These are phyloP conservation scores for Atherix ibis DNA, from an alignment of 2,888 invertebrate species.

Conservation along the genomic window DNA sequence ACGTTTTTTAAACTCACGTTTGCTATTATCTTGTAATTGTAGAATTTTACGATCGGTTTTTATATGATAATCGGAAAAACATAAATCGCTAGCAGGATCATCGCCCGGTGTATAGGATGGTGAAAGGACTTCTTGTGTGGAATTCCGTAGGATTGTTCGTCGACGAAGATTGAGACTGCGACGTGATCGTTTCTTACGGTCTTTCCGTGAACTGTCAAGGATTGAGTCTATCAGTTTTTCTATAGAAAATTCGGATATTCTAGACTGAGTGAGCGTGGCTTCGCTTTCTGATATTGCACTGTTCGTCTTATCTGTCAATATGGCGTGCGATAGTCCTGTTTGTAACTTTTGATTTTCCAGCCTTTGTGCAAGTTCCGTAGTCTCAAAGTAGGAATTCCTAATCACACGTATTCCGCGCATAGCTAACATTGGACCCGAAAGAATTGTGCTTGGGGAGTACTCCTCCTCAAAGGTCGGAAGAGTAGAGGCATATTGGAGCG, in stretches of 20 bases:
- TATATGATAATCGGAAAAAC: constrained; percentile 15
- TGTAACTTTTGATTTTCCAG: too few species aligned
- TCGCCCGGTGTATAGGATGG: constrained; percentile 29
- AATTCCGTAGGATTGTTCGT: constrained; percentile 21
- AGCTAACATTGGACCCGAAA: constrained; percentile 24
- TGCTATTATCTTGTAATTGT: too few species aligned
- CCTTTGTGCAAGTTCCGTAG: constrained; percentile 22
- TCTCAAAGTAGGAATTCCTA: constrained; percentile 25
- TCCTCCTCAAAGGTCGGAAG: constrained; percentile 28
- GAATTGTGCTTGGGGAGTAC: constrained; percentile 26
- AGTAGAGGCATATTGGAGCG: constrained; percentile 27
- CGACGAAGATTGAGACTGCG: constrained; percentile 25
- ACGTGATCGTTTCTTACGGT: constrained; percentile 17
- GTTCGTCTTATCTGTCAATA: not conserved
- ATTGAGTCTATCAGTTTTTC: constrained; percentile 31
- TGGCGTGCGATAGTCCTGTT: not conserved
- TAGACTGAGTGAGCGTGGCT: constrained; percentile 20
- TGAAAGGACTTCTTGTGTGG: constrained; percentile 18
- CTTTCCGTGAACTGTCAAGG: constrained; percentile 28
- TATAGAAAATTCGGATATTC: constrained; percentile 28
- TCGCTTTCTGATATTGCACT: constrained; percentile 5
- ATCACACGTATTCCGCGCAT: constrained; percentile 24
- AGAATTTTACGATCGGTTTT: constrained; percentile 9
- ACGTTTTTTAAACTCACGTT: constrained; percentile 19
- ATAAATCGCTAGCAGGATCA: constrained; percentile 30